These are phyloP conservation scores for Aelia acuminata DNA, from an alignment of 2,888 invertebrate species.

Conservation along the genomic window DNA sequence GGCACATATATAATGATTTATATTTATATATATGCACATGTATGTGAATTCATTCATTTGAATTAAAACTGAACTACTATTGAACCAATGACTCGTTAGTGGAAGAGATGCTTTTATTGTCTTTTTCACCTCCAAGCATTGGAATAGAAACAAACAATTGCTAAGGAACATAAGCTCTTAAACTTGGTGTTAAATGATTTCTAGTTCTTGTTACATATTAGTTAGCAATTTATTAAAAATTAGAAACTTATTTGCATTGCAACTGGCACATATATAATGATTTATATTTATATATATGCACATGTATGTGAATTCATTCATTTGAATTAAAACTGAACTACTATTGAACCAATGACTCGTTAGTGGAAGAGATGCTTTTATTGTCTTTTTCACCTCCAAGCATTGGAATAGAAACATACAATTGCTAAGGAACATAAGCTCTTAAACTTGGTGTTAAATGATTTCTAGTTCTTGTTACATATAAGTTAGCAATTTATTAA, in stretches of 20 bases:
- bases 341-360: conserved; percentile 19
- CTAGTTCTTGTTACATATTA: background rate
- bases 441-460: background rate
- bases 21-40: too few relatives aligned
- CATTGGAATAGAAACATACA: background rate
- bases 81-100: conserved; percentile 50
- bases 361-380: conserved; percentile 34
- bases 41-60: too few relatives aligned
- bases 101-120: background rate
- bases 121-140: conserved; percentile 54
- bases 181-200: background rate
- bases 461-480: background rate
- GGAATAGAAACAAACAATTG: background rate
- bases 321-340: too few relatives aligned
- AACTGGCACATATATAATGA: too few relatives aligned
- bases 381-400: conserved; percentile 48
- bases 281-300: too few relatives aligned
- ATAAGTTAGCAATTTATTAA: too few relatives aligned
- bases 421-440: background rate
- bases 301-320: too few relatives aligned
- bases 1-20: too few relatives aligned
- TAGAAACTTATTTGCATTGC: too few relatives aligned
- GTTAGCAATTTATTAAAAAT: too few relatives aligned
- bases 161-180: background rate
- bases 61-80: background rate